Evolutionary conservation across 2,888 invertebrate genomes (phyloP).

Genomic region (Vannuccia rotundouncinata): DNA sequence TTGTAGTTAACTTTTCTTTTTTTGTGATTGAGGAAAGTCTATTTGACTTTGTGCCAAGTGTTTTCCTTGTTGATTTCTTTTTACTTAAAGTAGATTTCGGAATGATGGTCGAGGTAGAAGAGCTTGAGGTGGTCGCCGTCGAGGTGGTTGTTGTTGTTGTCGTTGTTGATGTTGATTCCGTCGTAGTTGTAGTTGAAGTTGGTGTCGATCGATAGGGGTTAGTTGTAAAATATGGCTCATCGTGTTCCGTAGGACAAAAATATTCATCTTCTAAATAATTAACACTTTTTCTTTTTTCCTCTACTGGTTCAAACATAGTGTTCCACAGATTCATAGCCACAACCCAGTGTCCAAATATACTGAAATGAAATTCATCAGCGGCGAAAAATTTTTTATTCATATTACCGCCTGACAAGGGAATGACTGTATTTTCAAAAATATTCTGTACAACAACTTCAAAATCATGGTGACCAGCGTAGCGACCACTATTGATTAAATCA

Average conservation of each 20-base stretch:
- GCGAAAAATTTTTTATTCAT: neutral
- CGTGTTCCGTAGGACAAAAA: neutral
- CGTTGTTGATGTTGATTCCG: too few relatives aligned
- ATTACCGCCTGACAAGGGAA: neutral
- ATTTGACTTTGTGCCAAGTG: too few relatives aligned
- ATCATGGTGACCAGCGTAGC: neutral
- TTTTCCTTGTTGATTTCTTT: too few relatives aligned
- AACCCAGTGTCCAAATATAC: neutral
- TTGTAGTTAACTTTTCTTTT: too few relatives aligned
- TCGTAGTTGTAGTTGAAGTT: neutral
- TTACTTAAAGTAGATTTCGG: too few relatives aligned
- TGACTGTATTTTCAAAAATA: neutral
- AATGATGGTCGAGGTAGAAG: too few relatives aligned
- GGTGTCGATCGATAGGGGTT: neutral
- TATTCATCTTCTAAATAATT: neutral
- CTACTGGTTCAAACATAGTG: neutral
- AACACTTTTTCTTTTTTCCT: neutral
- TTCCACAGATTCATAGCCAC: neutral
- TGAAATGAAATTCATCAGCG: neutral
- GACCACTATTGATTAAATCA: neutral
- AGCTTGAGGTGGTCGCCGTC: too few relatives aligned
- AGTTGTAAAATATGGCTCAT: neutral
- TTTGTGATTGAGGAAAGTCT: too few relatives aligned
- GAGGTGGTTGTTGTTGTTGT: too few relatives aligned
- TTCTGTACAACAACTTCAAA: neutral